These are phyloP conservation scores for Henicopernis longicauda DNA, from an alignment of 2,113 vertebrate genomes.

Conservation along the genomic window DNA sequence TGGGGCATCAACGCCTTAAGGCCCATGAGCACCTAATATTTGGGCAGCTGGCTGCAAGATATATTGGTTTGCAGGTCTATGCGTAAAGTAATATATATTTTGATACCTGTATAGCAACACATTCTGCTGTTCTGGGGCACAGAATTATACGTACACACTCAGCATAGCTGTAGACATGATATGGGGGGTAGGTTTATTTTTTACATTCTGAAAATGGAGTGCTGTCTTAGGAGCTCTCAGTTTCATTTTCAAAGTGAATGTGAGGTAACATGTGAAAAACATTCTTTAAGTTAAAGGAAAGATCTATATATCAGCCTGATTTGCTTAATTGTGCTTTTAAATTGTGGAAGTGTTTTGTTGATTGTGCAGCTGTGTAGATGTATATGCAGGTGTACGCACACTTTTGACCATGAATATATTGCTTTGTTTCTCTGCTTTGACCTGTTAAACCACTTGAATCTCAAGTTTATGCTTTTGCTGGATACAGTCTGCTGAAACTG, in stretches of 20 bases:
- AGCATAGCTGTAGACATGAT: not conserved
- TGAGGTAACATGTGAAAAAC: not conserved
- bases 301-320: not conserved
- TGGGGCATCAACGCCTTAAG: not conserved
- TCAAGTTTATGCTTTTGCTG: not conserved
- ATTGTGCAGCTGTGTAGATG: conserved; percentile 24
- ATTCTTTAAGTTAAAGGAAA: not conserved
- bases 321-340: not conserved
- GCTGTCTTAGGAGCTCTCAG: not conserved
- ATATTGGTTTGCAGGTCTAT: not conserved
- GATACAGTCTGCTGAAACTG: not conserved
- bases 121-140: not conserved
- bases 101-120: not conserved
- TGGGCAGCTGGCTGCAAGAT: conserved; percentile 11
- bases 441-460: conserved; percentile 10
- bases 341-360: not conserved
- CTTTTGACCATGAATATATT: not conserved
- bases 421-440: conserved; percentile 27
- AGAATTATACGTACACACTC: not conserved
- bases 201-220: not conserved
- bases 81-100: not conserved
- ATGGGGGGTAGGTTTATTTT: not conserved
- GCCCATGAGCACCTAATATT: conserved; percentile 11
- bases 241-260: not conserved
- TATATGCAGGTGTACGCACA: not conserved